Conservation (phyloP, 2,888 invertebrate genomes). For the Parnassius smintheus region DNA sequence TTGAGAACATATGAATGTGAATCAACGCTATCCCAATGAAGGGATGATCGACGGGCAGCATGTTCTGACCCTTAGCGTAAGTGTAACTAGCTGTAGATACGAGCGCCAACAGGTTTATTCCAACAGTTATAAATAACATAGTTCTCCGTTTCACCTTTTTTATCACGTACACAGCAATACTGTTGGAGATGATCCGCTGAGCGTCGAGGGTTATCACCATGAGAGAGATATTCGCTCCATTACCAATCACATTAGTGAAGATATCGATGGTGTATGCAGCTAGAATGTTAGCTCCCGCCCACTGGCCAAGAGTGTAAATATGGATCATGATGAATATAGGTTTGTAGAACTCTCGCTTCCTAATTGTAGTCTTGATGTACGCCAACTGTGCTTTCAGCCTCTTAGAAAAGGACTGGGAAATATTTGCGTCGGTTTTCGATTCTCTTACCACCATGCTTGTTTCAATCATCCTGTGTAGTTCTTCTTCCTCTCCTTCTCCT, state of each 20-base stretch:
- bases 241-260: conserved; percentile 52
- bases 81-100: conserved; percentile 51
- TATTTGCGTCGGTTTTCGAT: conserved; percentile 39
- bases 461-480: conserved; percentile 51
- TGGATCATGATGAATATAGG: conserved; percentile 62
- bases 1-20: conserved; percentile 72
- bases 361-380: conserved; percentile 45
- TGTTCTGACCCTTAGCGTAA: conserved; percentile 42
- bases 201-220: conserved; percentile 56
- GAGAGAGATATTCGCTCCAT: conserved; percentile 46
- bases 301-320: conserved; percentile 54
- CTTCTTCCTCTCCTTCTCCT: conserved; percentile 67
- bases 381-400: conserved; percentile 40
- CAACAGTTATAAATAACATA: conserved; percentile 50
- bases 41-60: conserved; percentile 47
- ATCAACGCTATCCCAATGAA: conserved; percentile 49
- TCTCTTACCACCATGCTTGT: conserved; percentile 48
- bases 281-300: conserved; percentile 58
- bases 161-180: conserved; percentile 56
- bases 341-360: conserved; percentile 55
- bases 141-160: conserved; percentile 60
- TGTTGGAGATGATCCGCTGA: conserved; percentile 59
- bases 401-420: conserved; percentile 40
- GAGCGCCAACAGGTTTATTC: conserved; percentile 49
- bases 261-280: conserved; percentile 57